Evolutionary conservation across 1,140 invertebrate species (phyloP).

Genomic region (Pygmarrhopalites habei): DNA sequence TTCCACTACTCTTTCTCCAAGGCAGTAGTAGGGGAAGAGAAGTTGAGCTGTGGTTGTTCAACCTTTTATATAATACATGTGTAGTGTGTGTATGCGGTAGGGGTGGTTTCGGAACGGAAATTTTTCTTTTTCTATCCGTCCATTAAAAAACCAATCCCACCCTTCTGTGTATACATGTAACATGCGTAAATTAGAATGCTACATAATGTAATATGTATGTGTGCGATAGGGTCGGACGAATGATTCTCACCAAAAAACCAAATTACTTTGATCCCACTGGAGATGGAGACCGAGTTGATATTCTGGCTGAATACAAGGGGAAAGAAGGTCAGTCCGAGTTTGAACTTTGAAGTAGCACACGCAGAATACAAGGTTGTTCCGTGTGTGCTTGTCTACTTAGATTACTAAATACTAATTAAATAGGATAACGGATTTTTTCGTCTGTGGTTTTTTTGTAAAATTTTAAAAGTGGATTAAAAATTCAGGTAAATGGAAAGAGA

Average conservation of each 20-base stretch:
- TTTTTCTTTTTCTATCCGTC: background rate
- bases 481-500: too few species aligned
- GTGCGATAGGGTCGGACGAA: constrained; percentile 57
- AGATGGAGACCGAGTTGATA: constrained; percentile 60
- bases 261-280: constrained; percentile 61
- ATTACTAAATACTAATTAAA: too few species aligned
- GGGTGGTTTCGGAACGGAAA: background rate
- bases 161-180: background rate
- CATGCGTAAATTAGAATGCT: background rate
- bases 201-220: background rate
- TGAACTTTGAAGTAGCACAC: too few species aligned
- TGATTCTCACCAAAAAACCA: constrained; percentile 67
- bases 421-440: too few species aligned
- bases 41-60: background rate
- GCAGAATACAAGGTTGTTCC: too few species aligned
- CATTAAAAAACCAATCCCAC: too few species aligned
- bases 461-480: too few species aligned
- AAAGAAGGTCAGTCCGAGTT: constrained; percentile 59
- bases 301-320: constrained; percentile 65
- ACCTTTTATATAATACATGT: too few species aligned
- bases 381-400: too few species aligned
- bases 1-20: too few species aligned
- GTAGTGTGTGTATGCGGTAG: constrained; percentile 1
- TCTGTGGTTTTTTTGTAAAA: too few species aligned
- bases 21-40: too few species aligned